Evolutionary conservation across 2,888 invertebrate species (phyloP), one percentile per base, ranked within the genome.

Genomic region (Allacma fusca): DNA sequence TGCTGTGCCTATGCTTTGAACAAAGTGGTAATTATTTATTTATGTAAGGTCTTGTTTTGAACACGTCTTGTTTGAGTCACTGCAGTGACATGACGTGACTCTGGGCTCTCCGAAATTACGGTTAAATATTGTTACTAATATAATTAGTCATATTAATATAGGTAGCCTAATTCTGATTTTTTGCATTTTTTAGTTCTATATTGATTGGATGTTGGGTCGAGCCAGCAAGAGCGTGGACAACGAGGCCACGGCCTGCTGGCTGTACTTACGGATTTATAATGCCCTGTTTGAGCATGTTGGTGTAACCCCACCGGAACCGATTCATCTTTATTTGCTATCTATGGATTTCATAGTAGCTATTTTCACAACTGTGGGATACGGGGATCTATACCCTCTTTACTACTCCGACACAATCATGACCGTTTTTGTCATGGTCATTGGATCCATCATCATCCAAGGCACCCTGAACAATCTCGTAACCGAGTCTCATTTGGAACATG

Each of bases 291-390:
- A 26, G 7, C n/a, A n/a, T n/a, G 21, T 13, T 16, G 21, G 29
- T 0, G 29, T 19, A n/a, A 40, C 40, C 5, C 40, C 23, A 24
- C 65, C 65, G 1, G 7, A 40, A n/a, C 24, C 72, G 7, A 0
- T 44, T 1, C 43, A 78, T 0, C 59, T 74, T 12, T 78, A 78
- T 24, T 21, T 77, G 1, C 5, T 68, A 7, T 29, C 75, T 7
- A 1, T 78, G 40, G 64, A 71, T 16, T 81, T 81, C 59, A 67
- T 77, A 1, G 79, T 80, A 0, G 80, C 79, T 1, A 75, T 76
- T 12, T 77, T 80, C 2, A 81, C 80, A 24, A 81, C 80, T 0
- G 79, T 79, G 34, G 81, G 81, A 59, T 79, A 78, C 16, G 71
- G 65, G n/a, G 65, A 68, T 29, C 23, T 72, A 2, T 50, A 24